Base-by-base conservation (phyloP, 2,113 vertebrate genomes). In the Aldabrachelys gigantea region DNA sequence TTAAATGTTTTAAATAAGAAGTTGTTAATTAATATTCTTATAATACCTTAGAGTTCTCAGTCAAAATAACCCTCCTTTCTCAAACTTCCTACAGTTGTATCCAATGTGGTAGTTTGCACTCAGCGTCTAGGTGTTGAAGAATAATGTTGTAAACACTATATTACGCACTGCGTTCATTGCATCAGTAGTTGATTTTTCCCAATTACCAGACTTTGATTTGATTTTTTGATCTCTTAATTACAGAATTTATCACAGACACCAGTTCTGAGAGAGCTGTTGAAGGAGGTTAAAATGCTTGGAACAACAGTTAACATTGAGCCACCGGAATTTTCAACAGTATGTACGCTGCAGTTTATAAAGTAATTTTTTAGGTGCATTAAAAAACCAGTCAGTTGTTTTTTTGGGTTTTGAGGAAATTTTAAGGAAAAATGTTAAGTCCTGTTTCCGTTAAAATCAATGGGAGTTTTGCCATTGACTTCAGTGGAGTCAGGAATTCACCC, bases 241-340 rank as follows among this genome's bases (percentile, higher is more conserved):
- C 87, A 99, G 99, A 99, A 99, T 97, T 98, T 99, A 65, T 99
- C 99, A 65, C 99, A 99, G 98, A 99, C 99, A 4, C 98, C 98
- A 79, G 97, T 98, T 44, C 97, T 99, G 92, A 98, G 98, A 96
- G 98, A 99, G 84, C 97, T 98, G 49, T 97, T 99, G 65, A 98
- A 98, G 92, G 98, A 98, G 95, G 98, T 99, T 82, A 98, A 98
- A 95, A 98, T 98, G 95, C 97, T 98, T 95, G 98, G 98, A 87
- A 97, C 92, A 24, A 98, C 96, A 44, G 80, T 99, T 62, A 97
- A 97, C 92, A 98, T 99, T 8, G 97, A 98, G 57, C 98, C 99
- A 16, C 97, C 93, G 10, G 98, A 98, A 65, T 95, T 98, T 83
- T 98, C 94, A 78, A 47, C 92, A 88, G 98, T 98, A 98, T 88